A percentile compares a stretch with the other conserved stretches of the same genome.
These are phyloP conservation scores for Eueides isabella DNA, from an alignment of 1,140 invertebrate species.

Conservation along the genomic window DNA sequence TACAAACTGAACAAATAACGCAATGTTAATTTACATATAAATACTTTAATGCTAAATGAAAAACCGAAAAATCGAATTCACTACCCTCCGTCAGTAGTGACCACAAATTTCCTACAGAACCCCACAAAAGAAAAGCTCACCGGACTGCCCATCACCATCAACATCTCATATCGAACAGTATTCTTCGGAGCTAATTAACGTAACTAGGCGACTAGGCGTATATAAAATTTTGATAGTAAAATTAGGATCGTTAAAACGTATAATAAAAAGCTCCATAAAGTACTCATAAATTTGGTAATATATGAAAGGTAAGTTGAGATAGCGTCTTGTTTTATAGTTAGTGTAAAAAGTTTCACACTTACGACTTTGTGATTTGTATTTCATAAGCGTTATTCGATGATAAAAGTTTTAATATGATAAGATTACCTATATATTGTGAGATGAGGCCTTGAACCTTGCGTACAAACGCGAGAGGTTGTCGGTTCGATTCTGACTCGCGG, in stretches of 20 bases:
- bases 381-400: not conserved
- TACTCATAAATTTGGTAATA: slow-evolving; percentile 64
- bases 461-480: too few relatives aligned
- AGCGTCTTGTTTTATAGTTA: slow-evolving; percentile 45
- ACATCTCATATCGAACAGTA: slow-evolving; percentile 42
- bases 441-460: too few relatives aligned
- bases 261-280: slow-evolving; percentile 64
- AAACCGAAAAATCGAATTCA: too few relatives aligned
- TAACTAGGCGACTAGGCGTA: slow-evolving; percentile 54
- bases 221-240: slow-evolving; percentile 64
- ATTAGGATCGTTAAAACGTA: slow-evolving; percentile 65
- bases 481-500: too few relatives aligned
- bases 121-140: slow-evolving; percentile 21
- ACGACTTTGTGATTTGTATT: slow-evolving; percentile 33
- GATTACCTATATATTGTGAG: not conserved
- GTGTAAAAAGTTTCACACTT: slow-evolving; percentile 44
- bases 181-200: slow-evolving; percentile 70
- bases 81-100: too few relatives aligned
- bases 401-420: not conserved
- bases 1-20: too few relatives aligned
- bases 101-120: slow-evolving; percentile 41
- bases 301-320: slow-evolving; percentile 31
- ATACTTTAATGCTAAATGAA: too few relatives aligned
- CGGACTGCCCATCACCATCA: slow-evolving; percentile 31
- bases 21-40: too few relatives aligned